Conservation (phyloP, 1,140 invertebrate genomes). For the Brachionus sp. region DNA sequence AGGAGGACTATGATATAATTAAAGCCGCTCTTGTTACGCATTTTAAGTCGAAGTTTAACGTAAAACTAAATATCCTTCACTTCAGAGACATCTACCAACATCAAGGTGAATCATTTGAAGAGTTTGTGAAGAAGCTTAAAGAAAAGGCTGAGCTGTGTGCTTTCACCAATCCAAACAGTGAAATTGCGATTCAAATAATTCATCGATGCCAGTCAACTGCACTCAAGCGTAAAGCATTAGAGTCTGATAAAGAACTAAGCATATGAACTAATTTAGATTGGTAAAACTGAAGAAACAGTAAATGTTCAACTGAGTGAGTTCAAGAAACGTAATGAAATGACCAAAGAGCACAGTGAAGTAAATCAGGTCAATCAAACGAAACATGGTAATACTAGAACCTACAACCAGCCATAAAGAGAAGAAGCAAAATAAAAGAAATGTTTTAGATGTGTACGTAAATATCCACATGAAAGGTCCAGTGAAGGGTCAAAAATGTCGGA, state of each 20-base stretch:
- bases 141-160: not conserved
- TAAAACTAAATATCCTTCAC: not conserved
- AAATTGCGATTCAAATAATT: conserved; percentile 14
- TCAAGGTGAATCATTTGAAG: not conserved
- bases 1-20: not conserved
- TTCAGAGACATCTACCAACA: not conserved
- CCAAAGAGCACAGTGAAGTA: not conserved
- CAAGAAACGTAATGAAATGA: conserved; percentile 10
- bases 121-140: not conserved
- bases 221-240: too few relatives aligned
- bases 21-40: not conserved
- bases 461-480: not conserved
- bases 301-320: not conserved
- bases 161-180: not conserved
- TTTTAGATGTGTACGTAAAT: not conserved
- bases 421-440: not conserved
- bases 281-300: not conserved
- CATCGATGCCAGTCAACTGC: not conserved
- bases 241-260: too few relatives aligned
- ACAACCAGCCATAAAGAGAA: not conserved
- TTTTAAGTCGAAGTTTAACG: not conserved
- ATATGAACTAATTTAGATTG: not conserved
- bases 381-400: not conserved
- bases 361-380: not conserved
- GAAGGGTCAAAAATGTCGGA: not conserved